These are phyloP conservation scores for Notodonta dromedarius DNA, from an alignment of 2,888 invertebrate species.

Conservation along the genomic window DNA sequence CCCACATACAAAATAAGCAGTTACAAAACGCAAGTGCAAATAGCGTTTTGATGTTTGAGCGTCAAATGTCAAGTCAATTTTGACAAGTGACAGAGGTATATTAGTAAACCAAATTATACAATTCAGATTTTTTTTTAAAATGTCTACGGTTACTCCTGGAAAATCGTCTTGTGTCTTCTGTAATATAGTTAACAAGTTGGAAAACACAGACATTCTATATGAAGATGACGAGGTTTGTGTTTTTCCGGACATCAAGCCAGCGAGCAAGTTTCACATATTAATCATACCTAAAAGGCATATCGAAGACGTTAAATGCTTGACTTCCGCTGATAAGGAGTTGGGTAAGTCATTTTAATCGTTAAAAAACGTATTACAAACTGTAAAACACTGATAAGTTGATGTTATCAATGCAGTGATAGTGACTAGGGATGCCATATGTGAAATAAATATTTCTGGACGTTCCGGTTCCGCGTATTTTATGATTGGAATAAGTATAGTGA, in stretches of 20 bases:
- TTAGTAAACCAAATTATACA: not conserved
- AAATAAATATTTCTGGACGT: not conserved
- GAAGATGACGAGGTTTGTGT: constrained; percentile 91
- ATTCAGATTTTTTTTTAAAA: constrained; percentile 31
- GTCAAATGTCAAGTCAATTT: not conserved
- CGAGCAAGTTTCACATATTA: constrained; percentile 90
- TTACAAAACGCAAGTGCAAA: not conserved
- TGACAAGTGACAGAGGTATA: not conserved
- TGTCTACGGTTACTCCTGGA: constrained; percentile 40
- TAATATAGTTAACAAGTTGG: constrained; percentile 86
- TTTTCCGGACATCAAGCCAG: constrained; percentile 93
- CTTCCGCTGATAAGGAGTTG: constrained; percentile 86
- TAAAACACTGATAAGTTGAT: not conserved
- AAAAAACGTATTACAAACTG: not conserved
- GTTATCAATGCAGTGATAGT: not conserved
- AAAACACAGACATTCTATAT: constrained; percentile 85
- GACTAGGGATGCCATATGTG: constrained; percentile 8
- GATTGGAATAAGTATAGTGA: too few relatives aligned
- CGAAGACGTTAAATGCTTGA: constrained; percentile 88
- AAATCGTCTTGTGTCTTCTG: constrained; percentile 88
- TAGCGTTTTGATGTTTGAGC: not conserved
- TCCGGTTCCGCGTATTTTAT: too few relatives aligned
- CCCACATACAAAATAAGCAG: too few relatives aligned
- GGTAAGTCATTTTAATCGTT: constrained; percentile 80
- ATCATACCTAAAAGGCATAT: constrained; percentile 92